phyloP scores from a whole-genome alignment of 92 coral and sea anemone species.

The Parazoanthus swiftii region DNA sequence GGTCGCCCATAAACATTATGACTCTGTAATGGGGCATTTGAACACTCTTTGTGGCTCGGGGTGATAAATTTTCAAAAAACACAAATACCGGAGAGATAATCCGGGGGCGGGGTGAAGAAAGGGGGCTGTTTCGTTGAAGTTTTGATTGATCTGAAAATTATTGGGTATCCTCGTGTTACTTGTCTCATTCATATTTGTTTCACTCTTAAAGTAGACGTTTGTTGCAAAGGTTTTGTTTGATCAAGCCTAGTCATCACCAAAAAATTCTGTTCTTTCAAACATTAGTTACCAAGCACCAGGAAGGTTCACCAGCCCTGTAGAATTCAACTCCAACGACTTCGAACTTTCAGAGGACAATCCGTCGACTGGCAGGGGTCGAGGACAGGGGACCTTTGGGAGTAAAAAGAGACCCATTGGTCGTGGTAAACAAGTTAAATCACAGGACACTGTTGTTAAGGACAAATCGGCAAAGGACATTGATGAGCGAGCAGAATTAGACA shows the following conservation, averaged over 20 bases:
- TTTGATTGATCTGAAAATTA: too few relatives aligned
- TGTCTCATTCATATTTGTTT: too few relatives aligned
- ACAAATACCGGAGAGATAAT: too few relatives aligned
- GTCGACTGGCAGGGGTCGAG: conserved; percentile 5
- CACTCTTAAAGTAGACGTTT: not conserved
- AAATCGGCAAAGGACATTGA: not conserved
- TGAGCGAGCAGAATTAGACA: not conserved
- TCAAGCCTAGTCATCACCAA: not conserved
- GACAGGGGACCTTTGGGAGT: not conserved
- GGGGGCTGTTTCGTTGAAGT: too few relatives aligned
- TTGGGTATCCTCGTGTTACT: too few relatives aligned
- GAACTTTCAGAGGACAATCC: conserved; percentile 67
- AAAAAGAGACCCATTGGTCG: not conserved
- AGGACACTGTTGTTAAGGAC: not conserved
- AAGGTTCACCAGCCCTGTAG: conserved; percentile 60
- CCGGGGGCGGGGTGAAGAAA: too few relatives aligned
- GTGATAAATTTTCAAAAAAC: too few relatives aligned
- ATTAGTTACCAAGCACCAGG: conserved; percentile 91
- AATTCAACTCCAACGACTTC: conserved; percentile 72
- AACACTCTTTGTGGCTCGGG: too few relatives aligned
- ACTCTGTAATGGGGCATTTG: too few relatives aligned
- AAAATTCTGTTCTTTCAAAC: not conserved
- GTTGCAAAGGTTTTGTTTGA: not conserved
- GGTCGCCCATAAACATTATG: too few relatives aligned
- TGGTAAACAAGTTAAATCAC: not conserved